Evolutionary conservation across 2,113 vertebrate species (phyloP), one percentile per base, ranked within the genome.

Genomic region (Sturnus vulgaris): DNA sequence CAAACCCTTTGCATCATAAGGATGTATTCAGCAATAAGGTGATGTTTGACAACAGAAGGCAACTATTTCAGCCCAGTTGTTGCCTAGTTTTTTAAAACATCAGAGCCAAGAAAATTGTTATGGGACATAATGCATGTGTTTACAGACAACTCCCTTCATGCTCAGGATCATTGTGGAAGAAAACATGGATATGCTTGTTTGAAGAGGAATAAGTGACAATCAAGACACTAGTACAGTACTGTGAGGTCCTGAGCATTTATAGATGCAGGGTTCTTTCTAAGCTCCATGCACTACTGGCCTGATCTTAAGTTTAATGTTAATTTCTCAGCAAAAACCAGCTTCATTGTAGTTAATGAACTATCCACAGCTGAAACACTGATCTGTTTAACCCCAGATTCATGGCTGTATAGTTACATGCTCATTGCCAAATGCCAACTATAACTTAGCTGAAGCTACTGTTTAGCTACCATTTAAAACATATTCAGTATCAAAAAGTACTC

Each of bases 221-320:
- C 20, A 42, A 50, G 68, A 63, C 31, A 44, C 4, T 7, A 42
- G 5, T 19, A 17, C 5, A 7, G 56, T 64, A 39, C 11, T 4
- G 0, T 27, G n/a, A 86, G 23, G 33, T 40, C 15, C 64, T 65
- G 53, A 81, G 69, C 18, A 60, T 70, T 77, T 56, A 59, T 2
- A 85, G 63, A n/a, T 50, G 33, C 47, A 59, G 14, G 4, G 21
- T 7, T 73, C 31, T 57, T 75, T 57, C 69, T 71, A 12, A 44
- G 11, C 28, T 56, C 5, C 19, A n/a, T 18, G 9, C 24, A 35
- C 37, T 56, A 27, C 0, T 37, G 9, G 30, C 49, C 69, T 35
- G 37, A 66, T 73, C 94, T 92, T 59, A 89, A 76, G 37, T 82
- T 84, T 69, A 77, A 33, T 20, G 60, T 84, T 39, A 92, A 79